A percentile compares a stretch with the other conserved stretches of the same genome.
Conservation (phyloP, 2,888 invertebrate species). For the Lithophane leautieri region DNA sequence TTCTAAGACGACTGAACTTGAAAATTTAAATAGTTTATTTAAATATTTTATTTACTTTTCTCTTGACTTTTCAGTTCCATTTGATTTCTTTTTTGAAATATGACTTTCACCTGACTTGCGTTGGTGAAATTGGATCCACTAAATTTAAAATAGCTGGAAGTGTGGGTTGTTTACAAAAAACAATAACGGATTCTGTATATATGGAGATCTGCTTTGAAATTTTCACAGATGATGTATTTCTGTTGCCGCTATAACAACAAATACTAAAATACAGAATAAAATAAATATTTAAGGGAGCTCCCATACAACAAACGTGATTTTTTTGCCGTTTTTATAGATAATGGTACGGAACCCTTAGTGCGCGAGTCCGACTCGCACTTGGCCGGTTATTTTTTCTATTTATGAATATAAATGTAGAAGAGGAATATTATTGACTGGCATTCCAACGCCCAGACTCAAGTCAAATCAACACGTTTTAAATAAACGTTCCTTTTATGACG, state of each 20-base stretch:
- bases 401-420: constrained; percentile 25
- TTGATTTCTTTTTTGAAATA: constrained; percentile 50
- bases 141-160: constrained; percentile 45
- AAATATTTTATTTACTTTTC: constrained; percentile 69
- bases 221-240: too few relatives aligned
- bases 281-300: too few relatives aligned
- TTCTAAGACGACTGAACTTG: constrained; percentile 78
- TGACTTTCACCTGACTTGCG: constrained; percentile 59
- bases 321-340: too few relatives aligned
- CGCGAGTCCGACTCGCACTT: too few relatives aligned
- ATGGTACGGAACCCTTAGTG: too few relatives aligned
- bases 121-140: constrained; percentile 43
- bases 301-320: too few relatives aligned
- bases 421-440: constrained; percentile 36
- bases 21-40: constrained; percentile 66
- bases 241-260: too few relatives aligned
- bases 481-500: constrained; percentile 39
- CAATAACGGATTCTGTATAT: constrained; percentile 27
- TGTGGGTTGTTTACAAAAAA: constrained; percentile 42
- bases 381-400: too few relatives aligned
- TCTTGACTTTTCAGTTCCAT: constrained; percentile 59
- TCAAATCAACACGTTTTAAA: constrained; percentile 40
- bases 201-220: constrained; percentile 21
- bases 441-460: constrained; percentile 30
- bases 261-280: too few relatives aligned